Evolutionary conservation across 2,888 invertebrate species (phyloP).

Genomic region (Lapara coniferarum): DNA sequence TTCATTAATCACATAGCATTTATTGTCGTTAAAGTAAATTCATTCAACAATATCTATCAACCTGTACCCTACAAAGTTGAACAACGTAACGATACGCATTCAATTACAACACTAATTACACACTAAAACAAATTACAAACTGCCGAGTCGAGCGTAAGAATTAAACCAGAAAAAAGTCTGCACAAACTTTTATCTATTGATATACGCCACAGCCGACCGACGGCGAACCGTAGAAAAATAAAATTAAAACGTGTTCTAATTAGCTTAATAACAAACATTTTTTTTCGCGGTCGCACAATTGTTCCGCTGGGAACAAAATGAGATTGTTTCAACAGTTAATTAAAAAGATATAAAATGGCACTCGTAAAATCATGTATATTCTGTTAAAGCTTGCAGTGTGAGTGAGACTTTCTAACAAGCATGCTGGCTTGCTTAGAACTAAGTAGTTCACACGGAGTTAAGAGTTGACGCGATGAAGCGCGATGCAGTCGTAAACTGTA

Average conservation of each 20-base stretch:
- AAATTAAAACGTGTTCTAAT: slow-evolving; percentile 51
- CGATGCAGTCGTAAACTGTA: too few species aligned
- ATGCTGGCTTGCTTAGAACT: neutral
- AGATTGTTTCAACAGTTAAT: slow-evolving; percentile 55
- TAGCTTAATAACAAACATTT: slow-evolving; percentile 42
- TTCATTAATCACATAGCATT: neutral
- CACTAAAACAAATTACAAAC: slow-evolving; percentile 20
- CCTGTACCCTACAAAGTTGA: neutral
- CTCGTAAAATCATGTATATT: slow-evolving; percentile 31
- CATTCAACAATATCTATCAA: slow-evolving; percentile 18
- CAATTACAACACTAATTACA: slow-evolving; percentile 12
- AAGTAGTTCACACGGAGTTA: too few species aligned
- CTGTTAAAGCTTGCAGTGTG: neutral
- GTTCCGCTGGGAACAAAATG: slow-evolving; percentile 36
- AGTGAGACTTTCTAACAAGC: neutral
- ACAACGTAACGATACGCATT: slow-evolving; percentile 9
- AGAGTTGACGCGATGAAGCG: too few species aligned
- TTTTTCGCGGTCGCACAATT: slow-evolving; percentile 46
- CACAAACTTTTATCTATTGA: slow-evolving; percentile 23
- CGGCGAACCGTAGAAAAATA: slow-evolving; percentile 38
- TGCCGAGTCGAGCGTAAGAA: slow-evolving; percentile 5
- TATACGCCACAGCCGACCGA: slow-evolving; percentile 35
- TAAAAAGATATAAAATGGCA: slow-evolving; percentile 53
- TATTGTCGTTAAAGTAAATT: neutral
- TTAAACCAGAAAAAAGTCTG: slow-evolving; percentile 11